These are phyloP conservation scores for Paralinhomoeus sp. DNA, from an alignment of 2,888 invertebrate genomes.

Conservation along the genomic window DNA sequence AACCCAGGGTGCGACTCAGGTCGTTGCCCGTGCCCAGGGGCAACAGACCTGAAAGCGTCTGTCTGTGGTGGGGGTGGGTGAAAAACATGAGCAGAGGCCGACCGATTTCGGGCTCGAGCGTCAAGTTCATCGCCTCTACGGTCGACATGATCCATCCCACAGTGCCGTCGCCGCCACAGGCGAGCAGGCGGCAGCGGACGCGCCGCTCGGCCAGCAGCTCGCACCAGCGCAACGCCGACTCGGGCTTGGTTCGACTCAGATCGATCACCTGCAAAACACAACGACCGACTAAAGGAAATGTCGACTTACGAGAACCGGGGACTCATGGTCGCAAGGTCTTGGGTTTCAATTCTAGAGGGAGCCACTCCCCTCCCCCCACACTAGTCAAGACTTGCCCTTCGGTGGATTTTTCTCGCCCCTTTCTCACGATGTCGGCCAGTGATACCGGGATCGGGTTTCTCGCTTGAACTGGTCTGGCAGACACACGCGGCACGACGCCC, in stretches of 20 bases:
- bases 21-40: constrained; percentile 90
- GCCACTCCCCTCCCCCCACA: no score
- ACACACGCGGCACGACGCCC: not conserved
- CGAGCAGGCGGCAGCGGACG: constrained; percentile 38
- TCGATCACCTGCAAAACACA: constrained; percentile 38
- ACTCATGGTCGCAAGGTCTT: no score
- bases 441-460: no score
- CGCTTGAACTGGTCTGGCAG: no score
- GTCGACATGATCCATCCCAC: constrained; percentile 68
- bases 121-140: constrained; percentile 37
- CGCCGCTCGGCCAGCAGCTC: constrained; percentile 26
- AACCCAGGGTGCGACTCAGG: constrained; percentile 65
- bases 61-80: no score
- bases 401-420: no score
- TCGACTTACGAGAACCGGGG: no score
- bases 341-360: no score
- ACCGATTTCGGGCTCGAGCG: not conserved
- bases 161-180: constrained; percentile 83
- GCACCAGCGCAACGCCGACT: constrained; percentile 58
- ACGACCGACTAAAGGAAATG: no score
- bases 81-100: no score
- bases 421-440: no score
- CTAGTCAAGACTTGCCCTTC: no score
- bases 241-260: constrained; percentile 47
- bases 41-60: constrained; percentile 51